phyloP scores from a whole-genome alignment of 2,797 vertebrate genomes.

The Eptatretus atami region DNA sequence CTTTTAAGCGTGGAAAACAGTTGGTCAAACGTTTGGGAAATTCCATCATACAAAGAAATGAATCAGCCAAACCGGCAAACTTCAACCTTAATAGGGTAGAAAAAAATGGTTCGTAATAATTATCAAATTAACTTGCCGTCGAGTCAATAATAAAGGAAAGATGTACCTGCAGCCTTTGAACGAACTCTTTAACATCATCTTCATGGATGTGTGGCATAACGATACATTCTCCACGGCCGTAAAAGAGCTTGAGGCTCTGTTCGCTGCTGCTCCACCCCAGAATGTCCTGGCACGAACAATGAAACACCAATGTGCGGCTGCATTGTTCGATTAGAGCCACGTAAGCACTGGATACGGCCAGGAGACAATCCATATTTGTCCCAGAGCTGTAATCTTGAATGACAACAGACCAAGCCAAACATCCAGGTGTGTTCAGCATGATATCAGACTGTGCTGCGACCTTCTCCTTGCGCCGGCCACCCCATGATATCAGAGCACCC shows the following conservation, averaged over 20 bases:
- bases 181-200: constrained; percentile 42
- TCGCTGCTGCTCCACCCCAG: constrained; percentile 56
- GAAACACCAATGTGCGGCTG: constrained; percentile 62
- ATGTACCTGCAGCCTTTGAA: constrained; percentile 56
- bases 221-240: constrained; percentile 51
- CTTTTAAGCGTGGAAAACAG: too few relatives aligned
- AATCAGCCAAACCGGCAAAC: too few relatives aligned
- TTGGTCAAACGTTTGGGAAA: too few relatives aligned
- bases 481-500: constrained; percentile 50
- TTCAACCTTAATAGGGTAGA: too few relatives aligned
- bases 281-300: constrained; percentile 56
- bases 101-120: too few relatives aligned
- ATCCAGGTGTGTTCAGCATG: constrained; percentile 23
- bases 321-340: constrained; percentile 29
- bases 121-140: too few relatives aligned
- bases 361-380: constrained; percentile 20
- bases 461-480: constrained; percentile 52
- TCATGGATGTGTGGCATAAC: constrained; percentile 21
- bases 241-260: constrained; percentile 36
- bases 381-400: constrained; percentile 38
- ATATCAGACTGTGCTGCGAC: constrained; percentile 31
- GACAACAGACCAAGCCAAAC: constrained; percentile 33
- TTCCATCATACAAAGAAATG: too few relatives aligned
- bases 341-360: constrained; percentile 43
- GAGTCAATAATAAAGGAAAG: not conserved